Evolutionary conservation across 2,113 vertebrate species (phyloP).

Genomic region (Guaruba guarouba): DNA sequence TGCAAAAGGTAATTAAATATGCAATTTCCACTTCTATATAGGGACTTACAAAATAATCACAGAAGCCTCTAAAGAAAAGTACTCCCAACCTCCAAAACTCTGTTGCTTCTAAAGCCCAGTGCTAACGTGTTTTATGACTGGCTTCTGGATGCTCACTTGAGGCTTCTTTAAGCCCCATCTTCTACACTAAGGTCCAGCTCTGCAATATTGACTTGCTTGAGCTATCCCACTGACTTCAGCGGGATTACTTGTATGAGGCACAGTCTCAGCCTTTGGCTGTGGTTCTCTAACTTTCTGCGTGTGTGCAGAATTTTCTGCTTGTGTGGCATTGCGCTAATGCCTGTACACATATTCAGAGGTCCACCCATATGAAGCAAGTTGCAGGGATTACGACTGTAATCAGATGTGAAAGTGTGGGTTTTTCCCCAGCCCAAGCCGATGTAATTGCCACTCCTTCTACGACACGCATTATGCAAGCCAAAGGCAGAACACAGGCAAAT

Average conservation of each 20-base stretch:
- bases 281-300: slow-evolving; percentile 53
- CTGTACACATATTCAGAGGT: slow-evolving; percentile 43
- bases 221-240: slow-evolving; percentile 58
- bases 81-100: background rate
- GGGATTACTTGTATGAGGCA: slow-evolving; percentile 56
- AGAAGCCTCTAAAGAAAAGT: background rate
- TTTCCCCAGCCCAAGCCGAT: slow-evolving; percentile 49
- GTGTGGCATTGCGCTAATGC: slow-evolving; percentile 55
- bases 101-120: slow-evolving; percentile 50
- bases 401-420: slow-evolving; percentile 60
- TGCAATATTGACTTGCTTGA: slow-evolving; percentile 30
- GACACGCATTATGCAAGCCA: slow-evolving; percentile 31
- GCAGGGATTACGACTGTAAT: slow-evolving; percentile 66
- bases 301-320: slow-evolving; percentile 66
- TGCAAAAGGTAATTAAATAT: background rate
- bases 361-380: slow-evolving; percentile 66
- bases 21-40: background rate
- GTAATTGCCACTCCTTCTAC: slow-evolving; percentile 63
- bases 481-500: slow-evolving; percentile 20
- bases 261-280: slow-evolving; percentile 33
- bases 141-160: slow-evolving; percentile 42
- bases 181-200: slow-evolving; percentile 7
- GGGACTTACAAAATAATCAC: background rate
- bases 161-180: slow-evolving; percentile 1
- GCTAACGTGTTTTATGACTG: slow-evolving; percentile 45